Conservation (phyloP, 53 echinoderm and acorn worm species). For the Arbacia lixula region DNA sequence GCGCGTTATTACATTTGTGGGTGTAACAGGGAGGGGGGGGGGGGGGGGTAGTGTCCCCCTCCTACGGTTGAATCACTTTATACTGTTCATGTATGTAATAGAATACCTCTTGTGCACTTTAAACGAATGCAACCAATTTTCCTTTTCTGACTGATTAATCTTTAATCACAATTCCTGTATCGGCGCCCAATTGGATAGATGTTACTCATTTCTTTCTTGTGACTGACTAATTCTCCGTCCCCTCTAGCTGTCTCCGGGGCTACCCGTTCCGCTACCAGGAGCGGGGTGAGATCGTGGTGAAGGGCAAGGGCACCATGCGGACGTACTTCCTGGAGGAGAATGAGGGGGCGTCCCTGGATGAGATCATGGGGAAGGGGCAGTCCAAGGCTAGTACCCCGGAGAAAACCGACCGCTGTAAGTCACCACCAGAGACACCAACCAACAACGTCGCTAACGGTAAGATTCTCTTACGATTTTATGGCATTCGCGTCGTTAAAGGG, state of each 20-base stretch:
- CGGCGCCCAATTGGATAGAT: too few species aligned
- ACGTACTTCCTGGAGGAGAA: constrained; percentile 96
- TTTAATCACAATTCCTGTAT: too few species aligned
- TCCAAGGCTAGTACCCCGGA: constrained; percentile 84
- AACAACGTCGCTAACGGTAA: constrained; percentile 67
- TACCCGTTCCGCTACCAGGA: constrained; percentile 68
- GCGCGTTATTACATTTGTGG: too few species aligned
- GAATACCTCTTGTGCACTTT: too few species aligned
- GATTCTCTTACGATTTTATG: too few species aligned
- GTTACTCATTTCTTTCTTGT: not conserved
- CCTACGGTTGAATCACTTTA: too few species aligned
- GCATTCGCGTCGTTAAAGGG: too few species aligned
- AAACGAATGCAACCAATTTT: too few species aligned
- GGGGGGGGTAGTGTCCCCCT: too few species aligned
- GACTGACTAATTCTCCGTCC: not conserved
- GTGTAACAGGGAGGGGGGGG: too few species aligned
- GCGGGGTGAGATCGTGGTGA: constrained; percentile 96
- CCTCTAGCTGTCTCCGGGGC: constrained; percentile 62
- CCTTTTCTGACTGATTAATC: too few species aligned
- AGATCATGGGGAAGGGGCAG: constrained; percentile 81
- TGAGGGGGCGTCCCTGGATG: constrained; percentile 81
- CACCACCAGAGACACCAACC: constrained; percentile 71
- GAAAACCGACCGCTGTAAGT: constrained; percentile 84
- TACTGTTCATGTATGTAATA: too few species aligned
- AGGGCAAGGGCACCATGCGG: constrained; percentile 91